Conservation (phyloP, 2,888 invertebrate genomes). For the Hoplodrina blanda region DNA sequence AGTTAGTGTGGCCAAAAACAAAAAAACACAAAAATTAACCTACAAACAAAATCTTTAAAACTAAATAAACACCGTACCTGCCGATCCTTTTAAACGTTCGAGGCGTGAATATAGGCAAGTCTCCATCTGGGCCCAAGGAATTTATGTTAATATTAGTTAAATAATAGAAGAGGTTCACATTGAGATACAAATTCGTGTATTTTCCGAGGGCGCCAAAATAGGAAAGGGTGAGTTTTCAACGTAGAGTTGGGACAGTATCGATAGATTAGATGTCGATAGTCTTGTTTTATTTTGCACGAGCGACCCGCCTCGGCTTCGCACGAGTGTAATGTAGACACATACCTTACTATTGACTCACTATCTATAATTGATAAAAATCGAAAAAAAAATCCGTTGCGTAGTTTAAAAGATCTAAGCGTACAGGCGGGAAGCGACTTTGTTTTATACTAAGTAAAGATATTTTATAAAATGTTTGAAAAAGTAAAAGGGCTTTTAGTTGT, state of each 20-base stretch:
- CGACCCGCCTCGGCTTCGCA: too few species aligned
- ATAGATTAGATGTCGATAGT: conserved; percentile 22
- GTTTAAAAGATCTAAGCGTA: too few species aligned
- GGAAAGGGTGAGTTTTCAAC: conserved; percentile 70
- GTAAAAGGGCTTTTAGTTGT: too few species aligned
- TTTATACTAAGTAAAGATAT: background rate
- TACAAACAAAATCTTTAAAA: conserved; percentile 8
- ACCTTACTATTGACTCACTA: too few species aligned
- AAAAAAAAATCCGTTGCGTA: too few species aligned
- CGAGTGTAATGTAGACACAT: too few species aligned
- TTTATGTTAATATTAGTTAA: conserved; percentile 78
- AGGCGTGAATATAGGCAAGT: conserved; percentile 55
- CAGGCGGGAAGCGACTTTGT: too few species aligned
- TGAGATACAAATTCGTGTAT: conserved; percentile 78
- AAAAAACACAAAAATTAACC: conserved; percentile 4
- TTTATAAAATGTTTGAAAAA: too few species aligned
- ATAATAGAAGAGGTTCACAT: conserved; percentile 75
- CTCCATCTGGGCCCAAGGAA: conserved; percentile 67
- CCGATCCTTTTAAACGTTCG: conserved; percentile 28
- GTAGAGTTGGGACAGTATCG: conserved; percentile 62
- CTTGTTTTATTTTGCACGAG: background rate
- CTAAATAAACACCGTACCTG: conserved; percentile 40
- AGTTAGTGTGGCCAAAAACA: too few species aligned
- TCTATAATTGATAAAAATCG: too few species aligned
- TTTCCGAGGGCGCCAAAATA: conserved; percentile 61